Evolutionary conservation across 2,113 vertebrate species (phyloP).

Genomic region (Todiramphus saurophagus): DNA sequence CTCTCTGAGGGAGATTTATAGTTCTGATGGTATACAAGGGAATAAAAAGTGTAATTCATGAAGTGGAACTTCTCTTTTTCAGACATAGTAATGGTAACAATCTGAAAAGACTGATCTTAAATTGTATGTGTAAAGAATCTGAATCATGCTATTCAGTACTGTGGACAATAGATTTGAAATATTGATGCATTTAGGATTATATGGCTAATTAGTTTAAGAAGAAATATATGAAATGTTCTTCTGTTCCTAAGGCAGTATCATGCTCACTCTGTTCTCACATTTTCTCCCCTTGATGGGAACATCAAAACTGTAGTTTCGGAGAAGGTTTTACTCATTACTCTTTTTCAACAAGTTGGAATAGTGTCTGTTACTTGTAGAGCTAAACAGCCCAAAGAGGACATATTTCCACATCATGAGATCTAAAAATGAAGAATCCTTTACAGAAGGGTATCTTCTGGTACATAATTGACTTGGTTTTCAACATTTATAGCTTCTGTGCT

Average conservation of each 20-base stretch:
- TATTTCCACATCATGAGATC: background rate
- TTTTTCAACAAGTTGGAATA: background rate
- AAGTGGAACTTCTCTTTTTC: background rate
- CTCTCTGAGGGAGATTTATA: background rate
- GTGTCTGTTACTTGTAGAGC: background rate
- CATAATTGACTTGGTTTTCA: background rate
- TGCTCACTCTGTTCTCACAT: background rate
- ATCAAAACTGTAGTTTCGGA: background rate
- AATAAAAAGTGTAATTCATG: background rate
- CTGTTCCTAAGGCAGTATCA: background rate
- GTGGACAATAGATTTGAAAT: background rate
- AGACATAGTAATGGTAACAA: background rate
- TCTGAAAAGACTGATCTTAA: background rate
- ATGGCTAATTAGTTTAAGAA: background rate
- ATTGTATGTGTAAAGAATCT: background rate
- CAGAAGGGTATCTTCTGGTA: background rate
- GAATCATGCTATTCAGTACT: background rate
- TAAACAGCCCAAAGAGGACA: background rate
- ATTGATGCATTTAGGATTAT: background rate
- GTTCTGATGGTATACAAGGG: background rate
- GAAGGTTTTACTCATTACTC: background rate
- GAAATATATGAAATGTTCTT: background rate
- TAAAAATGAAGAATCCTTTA: background rate
- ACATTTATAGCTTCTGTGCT: background rate
- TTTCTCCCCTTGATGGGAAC: background rate